A percentile compares a stretch with the other conserved stretches of the same genome.
Conservation (phyloP, 2,888 invertebrate species). For the Tortricodes alternella region DNA sequence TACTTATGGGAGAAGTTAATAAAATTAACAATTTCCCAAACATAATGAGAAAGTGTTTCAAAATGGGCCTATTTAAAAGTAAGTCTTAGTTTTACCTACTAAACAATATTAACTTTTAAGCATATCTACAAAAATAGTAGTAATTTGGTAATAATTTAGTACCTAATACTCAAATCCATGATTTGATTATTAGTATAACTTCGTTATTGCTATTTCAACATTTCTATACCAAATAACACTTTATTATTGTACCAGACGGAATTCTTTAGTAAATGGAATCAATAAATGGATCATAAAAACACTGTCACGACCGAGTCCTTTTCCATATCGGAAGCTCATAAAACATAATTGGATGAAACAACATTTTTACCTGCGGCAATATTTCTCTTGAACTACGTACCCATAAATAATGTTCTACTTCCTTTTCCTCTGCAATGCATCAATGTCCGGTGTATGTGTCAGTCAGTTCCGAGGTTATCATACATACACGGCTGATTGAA, state of each 20-base stretch:
- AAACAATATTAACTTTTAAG: neutral
- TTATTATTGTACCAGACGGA: neutral
- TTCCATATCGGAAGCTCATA: slow-evolving; percentile 3
- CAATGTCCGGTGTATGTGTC: neutral
- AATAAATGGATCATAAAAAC: neutral
- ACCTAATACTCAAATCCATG: too few species aligned
- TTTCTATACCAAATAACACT: too few species aligned
- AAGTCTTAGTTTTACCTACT: slow-evolving; percentile 48
- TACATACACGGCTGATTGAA: neutral
- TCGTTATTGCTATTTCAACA: too few species aligned
- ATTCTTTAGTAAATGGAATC: neutral
- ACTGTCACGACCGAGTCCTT: slow-evolving; percentile 1
- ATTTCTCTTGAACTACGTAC: neutral
- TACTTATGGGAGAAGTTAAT: slow-evolving; percentile 62
- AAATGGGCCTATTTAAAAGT: slow-evolving; percentile 78
- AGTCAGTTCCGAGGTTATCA: slow-evolving; percentile 5
- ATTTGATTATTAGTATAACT: too few species aligned
- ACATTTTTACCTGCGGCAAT: neutral
- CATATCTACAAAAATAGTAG: neutral
- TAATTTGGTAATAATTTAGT: too few species aligned
- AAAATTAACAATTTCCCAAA: slow-evolving; percentile 58
- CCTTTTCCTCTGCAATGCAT: slow-evolving; percentile 13
- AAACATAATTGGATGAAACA: neutral
- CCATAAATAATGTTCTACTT: neutral
- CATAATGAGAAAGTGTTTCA: slow-evolving; percentile 78